Percentiles rank a stretch among this genome's conserved stretches.
Evolutionary conservation across 1,140 invertebrate species (phyloP).

Genomic region (Polypedilum vanderplanki): DNA sequence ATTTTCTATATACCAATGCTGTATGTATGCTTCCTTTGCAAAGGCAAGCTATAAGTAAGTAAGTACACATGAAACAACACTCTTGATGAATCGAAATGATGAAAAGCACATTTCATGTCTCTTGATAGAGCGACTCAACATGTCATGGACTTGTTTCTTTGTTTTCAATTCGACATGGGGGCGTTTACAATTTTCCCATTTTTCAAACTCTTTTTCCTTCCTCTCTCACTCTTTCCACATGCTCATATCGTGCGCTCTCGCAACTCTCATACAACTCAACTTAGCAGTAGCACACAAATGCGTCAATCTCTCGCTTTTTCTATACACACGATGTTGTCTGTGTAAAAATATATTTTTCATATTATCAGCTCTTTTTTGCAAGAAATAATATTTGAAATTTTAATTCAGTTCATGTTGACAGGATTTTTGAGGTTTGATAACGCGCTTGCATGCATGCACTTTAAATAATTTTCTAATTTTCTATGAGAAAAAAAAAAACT

Average conservation of each 20-base stretch:
- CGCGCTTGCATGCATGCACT: too few relatives aligned
- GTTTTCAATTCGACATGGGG: background rate
- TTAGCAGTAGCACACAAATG: too few relatives aligned
- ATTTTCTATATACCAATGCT: background rate
- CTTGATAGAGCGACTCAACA: conserved; percentile 11
- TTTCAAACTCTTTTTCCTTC: conserved; percentile 4
- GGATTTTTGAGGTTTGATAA: too few relatives aligned
- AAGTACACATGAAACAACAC: background rate
- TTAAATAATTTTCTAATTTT: background rate
- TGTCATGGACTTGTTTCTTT: conserved; percentile 3
- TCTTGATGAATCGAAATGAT: conserved; percentile 16
- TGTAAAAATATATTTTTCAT: too few relatives aligned
- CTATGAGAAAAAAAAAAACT: too few relatives aligned
- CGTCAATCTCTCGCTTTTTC: too few relatives aligned
- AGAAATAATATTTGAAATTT: too few relatives aligned
- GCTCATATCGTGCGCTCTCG: too few relatives aligned
- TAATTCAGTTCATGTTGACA: too few relatives aligned
- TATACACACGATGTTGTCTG: too few relatives aligned
- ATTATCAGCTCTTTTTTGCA: too few relatives aligned
- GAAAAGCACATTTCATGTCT: conserved; percentile 17
- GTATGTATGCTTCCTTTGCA: background rate
- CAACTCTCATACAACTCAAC: too few relatives aligned
- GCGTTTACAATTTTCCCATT: conserved; percentile 6
- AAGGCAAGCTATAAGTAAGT: background rate
- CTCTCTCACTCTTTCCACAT: background rate